Evolutionary conservation across 1,140 invertebrate species (phyloP), one percentile per base, ranked within the genome.

Genomic region (Idris sp.): DNA sequence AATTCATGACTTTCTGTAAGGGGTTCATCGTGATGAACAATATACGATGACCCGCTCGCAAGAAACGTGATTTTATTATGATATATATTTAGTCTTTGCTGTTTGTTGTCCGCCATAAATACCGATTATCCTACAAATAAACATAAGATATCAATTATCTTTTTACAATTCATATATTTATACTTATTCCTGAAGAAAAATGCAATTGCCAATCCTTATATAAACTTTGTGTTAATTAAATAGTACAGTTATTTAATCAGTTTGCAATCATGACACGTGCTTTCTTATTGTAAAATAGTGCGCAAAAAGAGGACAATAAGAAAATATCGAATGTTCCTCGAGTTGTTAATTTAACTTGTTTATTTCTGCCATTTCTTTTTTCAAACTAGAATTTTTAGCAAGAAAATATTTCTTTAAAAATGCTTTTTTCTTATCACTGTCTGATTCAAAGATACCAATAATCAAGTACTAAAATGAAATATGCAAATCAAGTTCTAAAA

Each of bases 1-100:
- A 6, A 71, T 40, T 75, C 79, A 78, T 79, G 80, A 79, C 77
- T 74, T 71, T n/a, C n/a, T n/a, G n/a, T n/a, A n/a, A n/a, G n/a
- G n/a, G 58, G 59, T 73, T 74, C 68, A 64, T 72, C 58, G 28
- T 67, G 69, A 58, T 68, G 62, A 59, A 73, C 44, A 44, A 46
- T 64, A 43, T 69, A 67, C 74, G 76, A 67, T 61, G 78, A 76
- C 68, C 72, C 35, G 74, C 40, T 73, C 75, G 65, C 56, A 54
- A 64, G 40, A 58, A 72, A 68, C 68, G 62, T 58, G 67, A 74
- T 74, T 67, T 67, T 74, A 62, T 64, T 68, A 65, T 76, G 65
- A 22, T 4, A 6, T 22, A 76, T 76, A 62, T 68, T 59, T 54
- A 44, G 48, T 44, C 54, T 36, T 7, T 38, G 11, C 38, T 62